Evolutionary conservation across 2,888 invertebrate genomes (phyloP), one percentile per base, ranked within the genome.

Genomic region (Agonopterix alstromeriana): DNA sequence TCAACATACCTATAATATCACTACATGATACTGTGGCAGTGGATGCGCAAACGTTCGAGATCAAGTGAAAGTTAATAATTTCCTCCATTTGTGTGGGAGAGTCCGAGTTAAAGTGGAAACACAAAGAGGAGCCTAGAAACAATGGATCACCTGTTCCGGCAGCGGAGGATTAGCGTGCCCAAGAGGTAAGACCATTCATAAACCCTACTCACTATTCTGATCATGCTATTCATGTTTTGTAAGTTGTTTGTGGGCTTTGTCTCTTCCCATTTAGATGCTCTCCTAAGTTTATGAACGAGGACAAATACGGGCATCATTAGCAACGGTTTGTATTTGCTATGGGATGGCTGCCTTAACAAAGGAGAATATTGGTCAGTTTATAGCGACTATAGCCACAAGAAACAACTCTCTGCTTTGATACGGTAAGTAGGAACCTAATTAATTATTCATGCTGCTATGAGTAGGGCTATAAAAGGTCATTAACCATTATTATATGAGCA

Each of bases 101-200:
- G 69, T 72, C 70, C 73, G 70, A 68, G 62, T 56, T 61, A 54
- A 67, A 73, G 74, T 69, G 67, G 63, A 63, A 70, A 75, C 73
- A 75, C 73, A 72, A 71, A 73, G 70, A 65, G 60, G 62, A 67
- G 54, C 58, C 56, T 51, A 61, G 66, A 73, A 64, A 86, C 80
- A 86, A 90, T 82, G 86, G 84, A 85, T 65, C 85, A 82, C 75
- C 80, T 84, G 78, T 88, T 89, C 78, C 85, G 85, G 65, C 88
- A 82, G 63, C 76, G 89, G 60, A 80, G 85, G 72, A 80, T 81
- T 62, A 87, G 78, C 67, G 81, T 82, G 67, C 88, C 82, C 65
- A 89, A 84, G 74, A 73, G 82, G 84, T 89, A 66, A 88, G 82
- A 59, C 57, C 55, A 56, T 49, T 50, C 45, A 48, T 49, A 42